Evolutionary conservation across 2,888 invertebrate species (phyloP), one percentile per base, ranked within the genome.

Genomic region (Sinhomidia bicolor): DNA sequence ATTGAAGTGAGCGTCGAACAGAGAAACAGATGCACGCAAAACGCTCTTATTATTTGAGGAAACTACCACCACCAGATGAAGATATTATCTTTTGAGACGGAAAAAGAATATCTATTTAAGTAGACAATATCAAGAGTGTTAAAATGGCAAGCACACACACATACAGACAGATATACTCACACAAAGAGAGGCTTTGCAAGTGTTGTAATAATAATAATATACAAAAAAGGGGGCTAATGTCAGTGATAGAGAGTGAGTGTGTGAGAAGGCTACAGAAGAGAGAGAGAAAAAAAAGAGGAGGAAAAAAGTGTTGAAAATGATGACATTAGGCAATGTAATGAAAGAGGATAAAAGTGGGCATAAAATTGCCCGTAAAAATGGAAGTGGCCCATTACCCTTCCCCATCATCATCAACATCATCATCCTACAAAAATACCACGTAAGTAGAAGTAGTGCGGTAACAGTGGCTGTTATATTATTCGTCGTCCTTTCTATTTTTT

Each of bases 301-400:
- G 85, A 71, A 88, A 88, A 87, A 88, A 85, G 90, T 85, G 90
- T 90, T 82, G 90, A 91, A 89, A 91, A 90, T 90, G 90, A 91
- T 91, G 91, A 90, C 89, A 91, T 91, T 91, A 90, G 88, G 89
- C 89, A 88, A 89, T 90, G 88, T 90, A 91, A 91, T 91, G 90
- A 91, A 91, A 90, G 89, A 89, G 90, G 91, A 91, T 91, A 91
- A 91, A 89, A 91, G 89, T 89, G 89, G 85, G 89, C 86, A 87
- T 88, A 86, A 90, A 90, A 86, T 87, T 85, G 80, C 89, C 90
- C 90, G 90, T 91, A 91, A 91, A 91, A 91, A 91, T 91, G 90
- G 89, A 90, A 91, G 88, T 90, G 88, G 88, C 88, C 89, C 91
- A 91, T 91, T 90, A 85, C 85, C 89, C 90, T 89, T 89, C 85